Base-by-base conservation (phyloP, 1,140 invertebrate genomes). In the Drosophila ercepeae region DNA sequence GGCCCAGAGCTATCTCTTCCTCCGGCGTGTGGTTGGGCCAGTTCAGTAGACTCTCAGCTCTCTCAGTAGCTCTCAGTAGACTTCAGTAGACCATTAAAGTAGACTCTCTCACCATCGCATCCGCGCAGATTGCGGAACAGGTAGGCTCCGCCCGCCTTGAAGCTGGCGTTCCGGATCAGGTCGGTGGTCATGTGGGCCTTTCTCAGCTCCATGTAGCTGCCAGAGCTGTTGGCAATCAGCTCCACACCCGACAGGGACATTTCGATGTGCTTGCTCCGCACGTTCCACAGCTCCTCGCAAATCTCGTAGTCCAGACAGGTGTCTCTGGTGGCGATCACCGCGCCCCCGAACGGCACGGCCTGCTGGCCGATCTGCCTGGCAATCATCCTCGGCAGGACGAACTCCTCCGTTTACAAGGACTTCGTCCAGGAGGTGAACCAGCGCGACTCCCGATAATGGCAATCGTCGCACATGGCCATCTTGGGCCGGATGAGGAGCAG, bases 71-170 rank as follows among this genome's bases (percentile, higher is more conserved):
- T n/a, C n/a, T n/a, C n/a, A n/a, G n/a, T n/a, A n/a, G n/a, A n/a
- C n/a, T n/a, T n/a, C n/a, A n/a, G n/a, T n/a, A n/a, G n/a, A n/a
- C 99, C 99, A 92, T 98, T 97, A 79, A 98, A 99, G 91, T 98
- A 99, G 0, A 98, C 92, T 58, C 99, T 93, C 78, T 98, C 96
- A 0, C 99, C 99, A 92, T 99, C 99, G 92, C 99, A 99, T 0
- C 99, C 99, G 57, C 98, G 93, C 34, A 98, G 92, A 92, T 99
- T 99, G 70, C 97, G 96, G 91, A 98, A 99, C 76, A 99, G 92
- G 92, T 99, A 99, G 61, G 98, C 96, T 2, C 98, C 98, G 0
- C 98, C 98, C 67, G 95, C 95, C 91, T 99, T 99, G 64, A 95
- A 95, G 1, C 97, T 97, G 0, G 98, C 98, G 67, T 95, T 95